Evolutionary conservation across 2,797 vertebrate species (phyloP).

Genomic region (Orientallactaga sibirica): DNA sequence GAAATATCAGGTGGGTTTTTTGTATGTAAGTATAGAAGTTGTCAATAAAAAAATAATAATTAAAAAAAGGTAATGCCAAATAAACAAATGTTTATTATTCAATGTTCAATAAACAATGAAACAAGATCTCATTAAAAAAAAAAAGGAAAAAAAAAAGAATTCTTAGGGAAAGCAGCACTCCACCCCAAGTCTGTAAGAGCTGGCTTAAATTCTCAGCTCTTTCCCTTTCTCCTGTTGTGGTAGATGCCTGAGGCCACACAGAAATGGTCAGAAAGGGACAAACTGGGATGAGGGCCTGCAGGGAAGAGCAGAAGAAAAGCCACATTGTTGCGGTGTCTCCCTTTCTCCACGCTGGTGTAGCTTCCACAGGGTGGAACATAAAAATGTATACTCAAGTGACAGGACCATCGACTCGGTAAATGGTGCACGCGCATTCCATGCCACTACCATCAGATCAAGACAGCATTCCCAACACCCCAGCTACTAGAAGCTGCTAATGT

Average conservation of each 20-base stretch:
- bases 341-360: background rate
- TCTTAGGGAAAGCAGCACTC: background rate
- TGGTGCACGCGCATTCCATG: background rate
- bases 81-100: too few relatives aligned
- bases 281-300: background rate
- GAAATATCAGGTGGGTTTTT: too few relatives aligned
- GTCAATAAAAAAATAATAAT: too few relatives aligned
- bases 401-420: background rate
- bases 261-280: constrained; percentile 37
- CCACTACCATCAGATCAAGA: background rate
- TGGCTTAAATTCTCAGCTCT: background rate
- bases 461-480: background rate
- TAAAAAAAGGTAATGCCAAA: too few relatives aligned
- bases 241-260: background rate
- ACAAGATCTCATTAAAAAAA: too few relatives aligned
- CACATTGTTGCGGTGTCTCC: background rate
- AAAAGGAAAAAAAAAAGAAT: background rate
- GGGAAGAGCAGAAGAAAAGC: background rate
- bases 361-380: background rate
- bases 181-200: background rate
- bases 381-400: background rate
- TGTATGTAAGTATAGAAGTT: too few relatives aligned
- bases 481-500: background rate
- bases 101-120: too few relatives aligned
- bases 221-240: background rate